Percentiles rank a stretch among this genome's conserved stretches.
phyloP scores from a whole-genome alignment of 2,888 invertebrate species.

The Apomyelois bistriatella region DNA sequence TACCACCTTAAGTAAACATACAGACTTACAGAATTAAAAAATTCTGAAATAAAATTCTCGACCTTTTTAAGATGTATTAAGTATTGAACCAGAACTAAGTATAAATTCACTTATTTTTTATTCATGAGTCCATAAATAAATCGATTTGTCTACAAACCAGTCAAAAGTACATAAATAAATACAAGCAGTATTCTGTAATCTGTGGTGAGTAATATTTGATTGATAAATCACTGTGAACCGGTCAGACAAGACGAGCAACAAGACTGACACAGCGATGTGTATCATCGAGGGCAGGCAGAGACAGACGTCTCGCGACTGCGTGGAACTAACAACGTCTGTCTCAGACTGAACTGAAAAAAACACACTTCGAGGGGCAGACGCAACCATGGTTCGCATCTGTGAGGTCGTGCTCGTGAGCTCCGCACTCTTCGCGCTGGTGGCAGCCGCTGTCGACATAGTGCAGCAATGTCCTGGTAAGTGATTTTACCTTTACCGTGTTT shows the following conservation, averaged over 20 bases:
- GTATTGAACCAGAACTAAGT: no score
- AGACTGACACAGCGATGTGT: neutral
- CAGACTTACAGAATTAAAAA: no score
- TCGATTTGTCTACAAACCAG: neutral
- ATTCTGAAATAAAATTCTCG: no score
- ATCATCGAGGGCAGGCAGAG: neutral
- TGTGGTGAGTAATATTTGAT: neutral
- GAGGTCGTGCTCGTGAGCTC: constrained; percentile 53
- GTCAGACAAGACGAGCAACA: constrained; percentile 5
- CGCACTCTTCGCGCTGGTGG: constrained; percentile 42
- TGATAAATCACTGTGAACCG: constrained; percentile 2
- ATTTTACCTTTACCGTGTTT: neutral
- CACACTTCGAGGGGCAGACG: constrained; percentile 33
- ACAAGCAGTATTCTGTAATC: neutral
- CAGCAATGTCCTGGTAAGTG: constrained; percentile 60
- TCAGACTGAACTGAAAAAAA: no score
- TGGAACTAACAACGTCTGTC: neutral
- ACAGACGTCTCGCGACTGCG: neutral
- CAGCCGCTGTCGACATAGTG: constrained; percentile 51
- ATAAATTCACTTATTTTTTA: no score
- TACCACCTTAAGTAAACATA: no score
- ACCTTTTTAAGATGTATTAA: no score
- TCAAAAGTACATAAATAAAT: no score
- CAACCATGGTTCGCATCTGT: constrained; percentile 49
- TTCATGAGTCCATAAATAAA: neutral